phyloP scores from a whole-genome alignment of 2,113 vertebrate genomes.

The Heterocephalus glaber region DNA sequence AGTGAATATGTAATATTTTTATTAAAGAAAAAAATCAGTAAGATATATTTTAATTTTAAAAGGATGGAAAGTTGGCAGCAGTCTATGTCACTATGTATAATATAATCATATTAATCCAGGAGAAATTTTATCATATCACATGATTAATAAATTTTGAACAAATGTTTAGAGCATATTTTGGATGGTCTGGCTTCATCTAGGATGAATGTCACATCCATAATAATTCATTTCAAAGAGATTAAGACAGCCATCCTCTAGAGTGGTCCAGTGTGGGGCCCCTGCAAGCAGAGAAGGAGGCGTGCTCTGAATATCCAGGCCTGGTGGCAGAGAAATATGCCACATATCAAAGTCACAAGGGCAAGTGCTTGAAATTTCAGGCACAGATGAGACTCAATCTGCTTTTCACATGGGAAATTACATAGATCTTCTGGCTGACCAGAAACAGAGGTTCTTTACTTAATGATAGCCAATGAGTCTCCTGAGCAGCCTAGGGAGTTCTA shows the following conservation, averaged over 20 bases:
- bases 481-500: not conserved
- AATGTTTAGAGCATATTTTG: not conserved
- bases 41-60: conserved; percentile 35
- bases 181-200: not conserved
- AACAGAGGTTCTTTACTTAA: not conserved
- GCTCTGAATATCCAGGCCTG: not conserved
- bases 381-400: not conserved
- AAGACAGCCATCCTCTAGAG: not conserved
- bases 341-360: not conserved
- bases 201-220: not conserved
- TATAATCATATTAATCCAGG: conserved; percentile 12
- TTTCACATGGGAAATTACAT: not conserved
- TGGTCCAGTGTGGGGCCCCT: not conserved
- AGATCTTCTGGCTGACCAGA: not conserved
- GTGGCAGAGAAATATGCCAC: not conserved
- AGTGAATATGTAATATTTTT: conserved; percentile 1
- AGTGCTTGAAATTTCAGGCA: not conserved
- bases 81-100: not conserved
- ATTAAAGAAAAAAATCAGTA: conserved; percentile 32
- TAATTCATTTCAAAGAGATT: not conserved
- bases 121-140: not conserved
- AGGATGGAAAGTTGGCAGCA: not conserved
- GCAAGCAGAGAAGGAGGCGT: not conserved
- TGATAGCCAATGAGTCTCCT: not conserved
- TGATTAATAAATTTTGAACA: conserved; percentile 28